Evolutionary conservation across 2,797 vertebrate genomes (phyloP), one percentile per base, ranked within the genome.

Genomic region (Diplodus sargus): DNA sequence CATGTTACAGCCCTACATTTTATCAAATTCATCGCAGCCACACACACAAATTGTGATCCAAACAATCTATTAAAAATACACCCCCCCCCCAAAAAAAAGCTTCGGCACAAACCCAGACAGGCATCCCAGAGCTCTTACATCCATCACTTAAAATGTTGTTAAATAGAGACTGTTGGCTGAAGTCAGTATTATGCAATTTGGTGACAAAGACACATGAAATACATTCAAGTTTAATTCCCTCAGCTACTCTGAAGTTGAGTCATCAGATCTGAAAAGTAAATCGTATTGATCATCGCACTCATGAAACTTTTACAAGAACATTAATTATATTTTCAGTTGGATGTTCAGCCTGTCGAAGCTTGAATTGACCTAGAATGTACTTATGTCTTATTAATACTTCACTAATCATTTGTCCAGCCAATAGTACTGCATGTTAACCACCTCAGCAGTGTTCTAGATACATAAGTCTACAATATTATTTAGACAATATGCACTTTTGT

Each of bases 121-220:
- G 77, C 78, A 30, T 60, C 61, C 5, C 11, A 20, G 57, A 73
- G 54, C 75, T 73, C 17, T 51, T 59, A 62, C 75, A 88, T 88
- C 66, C 66, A 79, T 87, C 82, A 86, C 68, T 74, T 71, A 56
- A 74, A 72, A 39, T 58, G 17, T 28, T 51, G 51, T 76, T 73
- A 61, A 69, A 64, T 25, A 72, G 25, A 47, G 75, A 18, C 47
- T 66, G 76, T 43, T 72, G 73, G 66, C 66, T 80, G 81, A 86
- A 77, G 80, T 85, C 67, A 76, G 74, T 76, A 73, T 71, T 48
- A 77, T 74, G 65, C 72, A 87, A 81, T 79, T 48, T 62, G 48
- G 57, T 60, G 76, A 79, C 76, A 85, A 76, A 71, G 74, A 79
- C 28, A 16, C 66, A 71, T 74, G 23, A 82, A 83, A 85, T 73